phyloP scores from a whole-genome alignment of 2,797 vertebrate species.

The Cottoperca gobio region DNA sequence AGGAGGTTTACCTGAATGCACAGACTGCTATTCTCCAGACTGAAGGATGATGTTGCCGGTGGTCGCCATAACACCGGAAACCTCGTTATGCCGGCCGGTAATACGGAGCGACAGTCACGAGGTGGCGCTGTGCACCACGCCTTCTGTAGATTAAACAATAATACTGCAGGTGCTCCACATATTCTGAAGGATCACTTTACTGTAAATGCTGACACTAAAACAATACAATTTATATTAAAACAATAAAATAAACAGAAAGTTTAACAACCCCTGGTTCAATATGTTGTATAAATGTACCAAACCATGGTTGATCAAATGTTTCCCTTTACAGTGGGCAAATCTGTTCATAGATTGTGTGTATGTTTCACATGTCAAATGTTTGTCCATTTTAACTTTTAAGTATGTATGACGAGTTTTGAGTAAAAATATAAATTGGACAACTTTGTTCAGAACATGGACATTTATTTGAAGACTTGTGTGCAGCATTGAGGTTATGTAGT shows the following conservation, averaged over 20 bases:
- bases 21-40: constrained; percentile 49
- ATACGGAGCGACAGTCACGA: constrained; percentile 22
- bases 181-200: no score
- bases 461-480: constrained; percentile 22
- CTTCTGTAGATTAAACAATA: rapidly evolving
- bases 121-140: constrained; percentile 51
- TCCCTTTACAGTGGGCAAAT: background rate
- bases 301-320: background rate
- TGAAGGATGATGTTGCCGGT: constrained; percentile 64
- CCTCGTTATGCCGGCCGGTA: constrained; percentile 45
- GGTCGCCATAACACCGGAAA: constrained; percentile 90
- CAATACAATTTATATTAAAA: no score
- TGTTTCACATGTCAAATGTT: no score
- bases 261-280: background rate
- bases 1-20: constrained; percentile 50
- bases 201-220: background rate
- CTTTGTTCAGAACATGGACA: background rate
- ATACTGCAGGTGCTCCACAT: background rate
- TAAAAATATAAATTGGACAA: background rate
- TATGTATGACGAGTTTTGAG: background rate
- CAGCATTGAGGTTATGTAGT: background rate
- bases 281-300: background rate
- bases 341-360: background rate
- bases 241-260: background rate
- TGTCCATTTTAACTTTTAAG: background rate